phyloP scores from a whole-genome alignment of 2,797 vertebrate species.

The Ambastaia sidthimunki region DNA sequence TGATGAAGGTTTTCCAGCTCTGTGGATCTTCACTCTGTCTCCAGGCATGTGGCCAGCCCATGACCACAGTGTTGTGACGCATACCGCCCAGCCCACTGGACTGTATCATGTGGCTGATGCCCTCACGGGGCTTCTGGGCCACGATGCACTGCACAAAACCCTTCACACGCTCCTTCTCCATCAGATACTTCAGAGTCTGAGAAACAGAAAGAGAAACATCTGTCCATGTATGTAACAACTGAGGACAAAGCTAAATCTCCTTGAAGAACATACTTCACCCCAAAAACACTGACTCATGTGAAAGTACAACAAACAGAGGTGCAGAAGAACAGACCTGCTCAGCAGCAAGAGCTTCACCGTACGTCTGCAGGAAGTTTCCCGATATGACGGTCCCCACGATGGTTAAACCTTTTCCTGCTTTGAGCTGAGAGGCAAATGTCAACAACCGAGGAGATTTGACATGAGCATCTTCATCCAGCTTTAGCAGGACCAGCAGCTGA shows the following conservation, averaged over 20 bases:
- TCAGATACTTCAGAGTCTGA: constrained; percentile 88
- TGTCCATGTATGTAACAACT: no score
- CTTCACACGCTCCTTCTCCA: constrained; percentile 91
- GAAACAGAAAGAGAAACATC: not conserved
- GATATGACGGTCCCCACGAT: constrained; percentile 87
- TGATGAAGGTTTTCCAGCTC: constrained; percentile 92
- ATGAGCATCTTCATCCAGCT: constrained; percentile 89
- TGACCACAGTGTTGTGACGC: constrained; percentile 91
- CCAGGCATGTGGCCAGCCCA: constrained; percentile 93
- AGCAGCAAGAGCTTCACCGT: constrained; percentile 88
- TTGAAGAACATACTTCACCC: no score
- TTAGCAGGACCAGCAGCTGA: constrained; percentile 85
- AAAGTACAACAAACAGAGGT: not conserved
- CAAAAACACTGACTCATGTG: no score
- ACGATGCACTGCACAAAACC: constrained; percentile 92
- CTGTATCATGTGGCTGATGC: constrained; percentile 93
- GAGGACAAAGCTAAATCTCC: no score
- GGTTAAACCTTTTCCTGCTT: constrained; percentile 89
- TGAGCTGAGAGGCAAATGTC: constrained; percentile 90
- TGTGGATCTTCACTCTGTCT: constrained; percentile 91
- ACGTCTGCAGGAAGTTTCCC: constrained; percentile 88
- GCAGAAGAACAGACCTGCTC: constrained; percentile 80
- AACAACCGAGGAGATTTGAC: constrained; percentile 88
- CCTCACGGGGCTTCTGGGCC: constrained; percentile 85
- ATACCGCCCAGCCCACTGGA: constrained; percentile 90